A percentile compares a stretch with the other conserved stretches of the same genome.
Conservation (phyloP, 64 coral and sea anemone species). For the Stichodactyla helianthus region DNA sequence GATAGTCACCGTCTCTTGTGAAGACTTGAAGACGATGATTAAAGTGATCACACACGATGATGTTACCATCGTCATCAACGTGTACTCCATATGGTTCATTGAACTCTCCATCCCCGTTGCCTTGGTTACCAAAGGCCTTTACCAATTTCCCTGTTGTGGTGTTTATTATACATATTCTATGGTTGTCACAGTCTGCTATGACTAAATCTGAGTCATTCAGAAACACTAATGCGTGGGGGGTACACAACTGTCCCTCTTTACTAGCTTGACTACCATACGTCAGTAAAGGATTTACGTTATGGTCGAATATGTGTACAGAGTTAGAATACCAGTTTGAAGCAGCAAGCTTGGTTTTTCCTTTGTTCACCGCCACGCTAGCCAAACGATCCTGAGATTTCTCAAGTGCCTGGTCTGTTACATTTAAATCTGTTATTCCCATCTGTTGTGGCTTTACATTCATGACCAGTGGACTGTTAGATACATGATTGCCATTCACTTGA, state of each 20-base stretch:
- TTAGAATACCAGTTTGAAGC: background rate
- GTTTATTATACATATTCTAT: slow-evolving; percentile 22
- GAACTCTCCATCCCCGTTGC: slow-evolving; percentile 7
- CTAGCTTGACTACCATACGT: background rate
- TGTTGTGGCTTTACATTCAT: slow-evolving; percentile 4
- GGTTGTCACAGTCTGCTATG: background rate
- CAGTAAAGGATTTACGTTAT: background rate
- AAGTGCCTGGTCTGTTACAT: background rate
- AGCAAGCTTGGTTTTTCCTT: background rate
- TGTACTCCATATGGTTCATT: background rate
- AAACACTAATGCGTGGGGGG: slow-evolving; percentile 6
- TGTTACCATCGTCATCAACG: slow-evolving; percentile 4
- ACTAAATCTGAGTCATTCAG: slow-evolving; percentile 20
- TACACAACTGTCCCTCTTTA: background rate
- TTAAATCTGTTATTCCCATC: too few species aligned
- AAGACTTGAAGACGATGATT: slow-evolving; percentile 28
- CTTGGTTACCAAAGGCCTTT: slow-evolving; percentile 29
- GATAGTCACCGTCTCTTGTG: slow-evolving; percentile 10
- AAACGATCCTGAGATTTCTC: background rate
- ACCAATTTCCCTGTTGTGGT: background rate
- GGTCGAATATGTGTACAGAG: background rate
- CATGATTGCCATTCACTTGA: slow-evolving; percentile 2
- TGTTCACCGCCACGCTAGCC: background rate
- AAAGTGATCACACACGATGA: background rate
- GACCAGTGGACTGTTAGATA: slow-evolving; percentile 16